A percentile compares a stretch with the other conserved stretches of the same genome.
Conservation (phyloP, 1,140 invertebrate species). For the Drosophila bipectinata region DNA sequence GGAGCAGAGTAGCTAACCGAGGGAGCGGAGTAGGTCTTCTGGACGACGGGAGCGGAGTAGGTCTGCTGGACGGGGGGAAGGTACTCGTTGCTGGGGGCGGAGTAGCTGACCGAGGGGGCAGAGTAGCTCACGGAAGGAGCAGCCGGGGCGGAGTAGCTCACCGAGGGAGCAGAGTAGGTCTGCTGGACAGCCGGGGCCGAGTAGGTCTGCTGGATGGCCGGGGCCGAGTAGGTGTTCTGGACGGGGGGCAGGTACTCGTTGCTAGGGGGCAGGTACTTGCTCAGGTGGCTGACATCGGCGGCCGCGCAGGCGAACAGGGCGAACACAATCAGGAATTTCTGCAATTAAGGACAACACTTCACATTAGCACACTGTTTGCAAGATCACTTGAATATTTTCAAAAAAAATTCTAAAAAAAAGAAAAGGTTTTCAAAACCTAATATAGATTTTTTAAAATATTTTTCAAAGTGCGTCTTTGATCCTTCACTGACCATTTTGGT, state of each 20-base stretch:
- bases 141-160: conserved; percentile 48
- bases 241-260: conserved; percentile 72
- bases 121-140: conserved; percentile 30
- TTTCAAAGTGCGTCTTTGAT: not conserved
- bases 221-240: conserved; percentile 1
- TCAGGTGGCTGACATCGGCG: conserved; percentile 80
- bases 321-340: conserved; percentile 82
- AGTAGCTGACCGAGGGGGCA: conserved; percentile 41
- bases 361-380: conserved; percentile 32
- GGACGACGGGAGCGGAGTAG: conserved; percentile 35
- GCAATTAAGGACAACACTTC: conserved; percentile 41
- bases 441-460: not conserved
- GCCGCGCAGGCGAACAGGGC: conserved; percentile 74
- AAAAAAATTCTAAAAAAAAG: conserved; percentile 1
- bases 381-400: conserved; percentile 12
- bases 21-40: conserved; percentile 25
- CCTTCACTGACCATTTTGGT: conserved; percentile 71
- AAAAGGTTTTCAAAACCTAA: not conserved
- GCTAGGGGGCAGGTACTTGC: conserved; percentile 63
- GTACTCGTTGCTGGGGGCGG: conserved; percentile 40
- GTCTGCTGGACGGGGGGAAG: conserved; percentile 44
- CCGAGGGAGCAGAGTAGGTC: conserved; percentile 21
- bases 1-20: conserved; percentile 43
- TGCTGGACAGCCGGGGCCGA: conserved; percentile 25
- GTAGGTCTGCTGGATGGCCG: conserved; percentile 27